Conservation (phyloP, 2,797 vertebrate species). For the Eulemur mongoz region DNA sequence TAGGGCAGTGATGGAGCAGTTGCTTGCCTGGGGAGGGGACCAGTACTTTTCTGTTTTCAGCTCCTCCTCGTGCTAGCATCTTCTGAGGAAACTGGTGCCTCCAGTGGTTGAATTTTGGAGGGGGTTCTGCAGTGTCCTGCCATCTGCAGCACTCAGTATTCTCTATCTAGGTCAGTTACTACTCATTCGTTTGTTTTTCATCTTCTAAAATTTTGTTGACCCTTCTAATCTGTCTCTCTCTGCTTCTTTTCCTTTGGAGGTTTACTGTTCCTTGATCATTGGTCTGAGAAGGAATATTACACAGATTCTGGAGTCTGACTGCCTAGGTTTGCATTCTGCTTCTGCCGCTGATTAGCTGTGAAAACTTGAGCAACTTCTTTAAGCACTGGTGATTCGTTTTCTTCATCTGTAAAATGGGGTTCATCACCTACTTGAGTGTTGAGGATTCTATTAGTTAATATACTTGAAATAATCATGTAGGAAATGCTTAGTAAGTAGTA, state of each 20-base stretch:
- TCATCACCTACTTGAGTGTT: background rate
- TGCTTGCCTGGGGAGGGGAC: background rate
- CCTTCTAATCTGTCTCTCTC: background rate
- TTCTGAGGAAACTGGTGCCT: background rate
- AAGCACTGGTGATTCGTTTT: background rate
- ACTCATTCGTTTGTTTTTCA: background rate
- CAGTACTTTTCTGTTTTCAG: background rate
- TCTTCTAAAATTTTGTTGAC: background rate
- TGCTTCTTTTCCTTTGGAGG: background rate
- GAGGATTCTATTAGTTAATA: conserved; percentile 18
- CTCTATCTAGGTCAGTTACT: background rate
- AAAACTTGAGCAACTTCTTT: background rate
- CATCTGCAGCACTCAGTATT: background rate
- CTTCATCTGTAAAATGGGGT: background rate
- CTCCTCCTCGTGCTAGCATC: background rate
- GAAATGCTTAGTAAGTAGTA: background rate
- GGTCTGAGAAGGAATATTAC: background rate
- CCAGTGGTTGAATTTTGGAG: background rate
- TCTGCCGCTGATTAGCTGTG: background rate
- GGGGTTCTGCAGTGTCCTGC: background rate
- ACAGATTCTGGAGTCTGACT: background rate
- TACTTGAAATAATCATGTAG: background rate
- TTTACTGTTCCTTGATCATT: background rate
- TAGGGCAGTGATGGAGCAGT: background rate
- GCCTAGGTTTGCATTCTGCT: background rate